Percentiles rank a stretch among this genome's conserved stretches.
phyloP scores from a whole-genome alignment of 2,888 invertebrate species.

The Meghimatium bilineatum region DNA sequence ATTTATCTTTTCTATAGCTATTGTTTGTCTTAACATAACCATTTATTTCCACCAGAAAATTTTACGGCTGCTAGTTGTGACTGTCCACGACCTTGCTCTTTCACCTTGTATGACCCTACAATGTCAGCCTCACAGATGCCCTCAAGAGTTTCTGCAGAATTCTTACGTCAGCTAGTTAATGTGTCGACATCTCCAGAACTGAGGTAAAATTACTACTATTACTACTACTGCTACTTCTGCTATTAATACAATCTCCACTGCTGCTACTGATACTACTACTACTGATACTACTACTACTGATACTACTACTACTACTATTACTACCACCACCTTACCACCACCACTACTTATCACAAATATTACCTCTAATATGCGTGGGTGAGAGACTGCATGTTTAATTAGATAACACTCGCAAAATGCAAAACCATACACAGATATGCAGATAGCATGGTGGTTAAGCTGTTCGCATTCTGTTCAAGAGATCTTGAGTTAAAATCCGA shows the following conservation, averaged over 20 bases:
- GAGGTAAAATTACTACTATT: constrained; percentile 29
- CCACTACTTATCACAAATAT: too few species aligned
- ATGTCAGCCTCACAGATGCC: constrained; percentile 33
- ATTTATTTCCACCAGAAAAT: background rate
- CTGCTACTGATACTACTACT: background rate
- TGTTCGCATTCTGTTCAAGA: too few species aligned
- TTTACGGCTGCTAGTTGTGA: background rate
- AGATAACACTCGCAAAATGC: too few species aligned
- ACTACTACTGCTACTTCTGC: constrained; percentile 31
- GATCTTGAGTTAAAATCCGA: too few species aligned
- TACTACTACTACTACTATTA: background rate
- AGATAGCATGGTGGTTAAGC: too few species aligned
- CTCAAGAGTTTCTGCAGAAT: constrained; percentile 7
- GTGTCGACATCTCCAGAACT: background rate
- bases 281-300: constrained; percentile 4
- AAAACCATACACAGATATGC: too few species aligned
- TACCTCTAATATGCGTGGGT: too few species aligned
- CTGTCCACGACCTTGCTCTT: constrained; percentile 32
- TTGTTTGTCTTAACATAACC: background rate
- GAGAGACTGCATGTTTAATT: too few species aligned
- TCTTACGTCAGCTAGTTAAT: background rate
- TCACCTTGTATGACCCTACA: constrained; percentile 23
- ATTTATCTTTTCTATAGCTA: background rate
- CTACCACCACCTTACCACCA: background rate
- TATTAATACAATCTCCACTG: constrained; percentile 8